A percentile compares a stretch with the other conserved stretches of the same genome.
Conservation (phyloP, 2,888 invertebrate species). For the Neoitamus cyanurus region DNA sequence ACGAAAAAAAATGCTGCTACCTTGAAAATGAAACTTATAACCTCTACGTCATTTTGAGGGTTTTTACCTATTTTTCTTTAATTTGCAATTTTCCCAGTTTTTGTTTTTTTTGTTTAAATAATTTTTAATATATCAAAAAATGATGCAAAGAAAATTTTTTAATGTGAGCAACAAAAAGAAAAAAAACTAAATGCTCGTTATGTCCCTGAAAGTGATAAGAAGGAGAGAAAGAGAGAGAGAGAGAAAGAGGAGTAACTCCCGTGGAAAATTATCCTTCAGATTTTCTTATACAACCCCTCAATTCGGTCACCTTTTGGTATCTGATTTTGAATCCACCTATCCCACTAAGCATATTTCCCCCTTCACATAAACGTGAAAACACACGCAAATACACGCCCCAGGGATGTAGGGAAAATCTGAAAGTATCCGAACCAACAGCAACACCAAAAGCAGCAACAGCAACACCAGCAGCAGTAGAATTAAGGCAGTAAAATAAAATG, state of each 20-base stretch:
- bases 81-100: background rate
- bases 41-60: background rate
- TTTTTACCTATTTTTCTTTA: background rate
- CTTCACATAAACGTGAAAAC: background rate
- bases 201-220: too few relatives aligned
- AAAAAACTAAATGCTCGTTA: too few relatives aligned
- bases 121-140: too few relatives aligned
- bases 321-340: background rate
- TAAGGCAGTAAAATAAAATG: background rate
- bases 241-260: too few relatives aligned
- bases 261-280: background rate
- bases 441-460: background rate
- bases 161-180: too few relatives aligned
- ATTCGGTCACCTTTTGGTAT: background rate
- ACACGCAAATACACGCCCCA: background rate
- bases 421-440: background rate
- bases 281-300: background rate
- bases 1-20: background rate
- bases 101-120: background rate
- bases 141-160: too few relatives aligned
- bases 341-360: background rate
- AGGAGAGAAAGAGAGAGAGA: too few relatives aligned
- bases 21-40: background rate
- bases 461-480: background rate
- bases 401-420: background rate